Evolutionary conservation across 2,113 vertebrate species (phyloP).

Genomic region (Polypterus senegalus): DNA sequence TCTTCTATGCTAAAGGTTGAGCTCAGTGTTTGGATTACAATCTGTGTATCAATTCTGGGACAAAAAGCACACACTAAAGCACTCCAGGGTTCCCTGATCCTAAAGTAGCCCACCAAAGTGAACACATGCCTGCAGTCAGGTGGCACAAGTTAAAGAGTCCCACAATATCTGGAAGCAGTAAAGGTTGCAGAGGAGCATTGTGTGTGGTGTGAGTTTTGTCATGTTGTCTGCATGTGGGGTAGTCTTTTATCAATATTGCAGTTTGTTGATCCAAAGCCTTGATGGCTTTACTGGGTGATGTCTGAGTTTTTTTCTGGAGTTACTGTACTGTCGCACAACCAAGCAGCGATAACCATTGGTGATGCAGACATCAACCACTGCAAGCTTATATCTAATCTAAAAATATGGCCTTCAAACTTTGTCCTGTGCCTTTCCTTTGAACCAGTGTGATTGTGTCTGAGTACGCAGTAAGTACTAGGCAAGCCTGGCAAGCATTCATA

Average conservation of each 20-base stretch:
- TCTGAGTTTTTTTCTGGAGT: neutral
- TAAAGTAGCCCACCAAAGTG: neutral
- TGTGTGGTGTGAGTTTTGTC: neutral
- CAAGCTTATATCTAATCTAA: neutral
- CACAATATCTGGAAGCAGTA: neutral
- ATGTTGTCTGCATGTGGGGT: neutral
- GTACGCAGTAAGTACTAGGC: neutral
- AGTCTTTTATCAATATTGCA: neutral
- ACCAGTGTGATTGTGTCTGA: neutral
- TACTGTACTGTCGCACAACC: neutral
- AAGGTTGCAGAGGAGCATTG: neutral
- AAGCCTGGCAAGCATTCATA: neutral
- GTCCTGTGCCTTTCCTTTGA: neutral
- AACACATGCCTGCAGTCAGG: neutral
- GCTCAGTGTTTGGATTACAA: no score
- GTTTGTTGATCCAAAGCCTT: neutral
- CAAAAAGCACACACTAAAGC: no score
- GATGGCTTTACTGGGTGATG: neutral
- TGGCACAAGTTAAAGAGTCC: neutral
- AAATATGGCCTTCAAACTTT: neutral
- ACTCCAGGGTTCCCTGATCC: no score
- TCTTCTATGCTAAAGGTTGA: no score
- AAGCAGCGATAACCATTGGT: neutral
- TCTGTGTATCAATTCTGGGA: neutral
- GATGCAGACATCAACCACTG: neutral